Conservation (phyloP, 2,113 vertebrate species). For the Anolis sagrei region DNA sequence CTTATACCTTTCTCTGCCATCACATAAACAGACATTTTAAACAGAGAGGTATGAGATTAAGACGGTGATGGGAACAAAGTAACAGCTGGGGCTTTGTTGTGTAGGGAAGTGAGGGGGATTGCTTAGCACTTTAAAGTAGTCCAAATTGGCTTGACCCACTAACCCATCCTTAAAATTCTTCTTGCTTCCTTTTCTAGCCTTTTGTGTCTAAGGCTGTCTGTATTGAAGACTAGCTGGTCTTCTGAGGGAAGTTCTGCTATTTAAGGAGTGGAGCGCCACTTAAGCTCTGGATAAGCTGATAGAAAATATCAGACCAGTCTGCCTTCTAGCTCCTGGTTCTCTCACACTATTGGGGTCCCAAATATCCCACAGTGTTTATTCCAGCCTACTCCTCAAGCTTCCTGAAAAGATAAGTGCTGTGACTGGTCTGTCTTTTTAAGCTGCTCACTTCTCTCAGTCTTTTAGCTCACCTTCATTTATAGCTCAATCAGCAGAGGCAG, state of each 20-base stretch:
- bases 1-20: not conserved
- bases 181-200: not conserved
- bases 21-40: not conserved
- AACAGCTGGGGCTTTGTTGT: not conserved
- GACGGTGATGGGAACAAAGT: not conserved
- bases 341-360: constrained; percentile 27
- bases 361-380: constrained; percentile 35
- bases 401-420: not conserved
- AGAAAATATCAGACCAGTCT: constrained; percentile 14
- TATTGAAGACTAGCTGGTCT: not conserved
- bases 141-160: not conserved
- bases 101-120: no score
- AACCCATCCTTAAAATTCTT: not conserved
- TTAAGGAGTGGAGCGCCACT: not conserved
- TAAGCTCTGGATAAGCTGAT: not conserved
- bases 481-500: constrained; percentile 2
- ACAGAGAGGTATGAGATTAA: not conserved
- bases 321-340: constrained; percentile 15
- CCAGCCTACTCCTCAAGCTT: constrained; percentile 25
- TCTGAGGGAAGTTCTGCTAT: constrained; percentile 12
- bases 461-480: not conserved
- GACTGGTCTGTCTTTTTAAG: constrained; percentile 23
- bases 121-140: not conserved
- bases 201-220: not conserved
- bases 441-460: constrained; percentile 8